Evolutionary conservation across 2,113 vertebrate genomes (phyloP).

Genomic region (Melanostigma gelatinosum): DNA sequence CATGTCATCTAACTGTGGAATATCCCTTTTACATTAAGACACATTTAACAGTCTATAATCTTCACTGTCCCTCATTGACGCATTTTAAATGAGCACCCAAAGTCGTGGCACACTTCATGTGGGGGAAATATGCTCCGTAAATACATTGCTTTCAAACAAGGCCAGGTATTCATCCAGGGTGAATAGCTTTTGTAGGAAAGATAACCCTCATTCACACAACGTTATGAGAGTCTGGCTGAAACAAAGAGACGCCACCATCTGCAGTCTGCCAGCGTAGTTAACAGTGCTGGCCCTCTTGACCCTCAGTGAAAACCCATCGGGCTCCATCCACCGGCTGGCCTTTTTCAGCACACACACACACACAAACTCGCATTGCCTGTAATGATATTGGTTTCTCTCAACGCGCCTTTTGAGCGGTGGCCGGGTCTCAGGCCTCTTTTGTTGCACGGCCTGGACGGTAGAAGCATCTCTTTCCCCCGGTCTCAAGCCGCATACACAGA

Average conservation of each 20-base stretch:
- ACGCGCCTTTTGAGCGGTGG: constrained; percentile 68
- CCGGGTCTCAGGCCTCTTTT: constrained; percentile 75
- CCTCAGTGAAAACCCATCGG: constrained; percentile 49
- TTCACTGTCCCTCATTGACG: background rate
- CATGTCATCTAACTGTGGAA: background rate
- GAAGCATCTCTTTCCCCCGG: constrained; percentile 69
- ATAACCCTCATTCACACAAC: constrained; percentile 36
- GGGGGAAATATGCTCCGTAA: constrained; percentile 24
- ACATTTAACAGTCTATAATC: background rate
- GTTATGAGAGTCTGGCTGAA: constrained; percentile 61
- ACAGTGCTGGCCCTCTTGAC: constrained; percentile 63
- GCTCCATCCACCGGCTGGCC: constrained; percentile 68
- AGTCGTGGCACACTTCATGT: background rate
- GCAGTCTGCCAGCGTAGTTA: constrained; percentile 57
- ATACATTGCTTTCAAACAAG: constrained; percentile 12
- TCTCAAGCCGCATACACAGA: constrained; percentile 40
- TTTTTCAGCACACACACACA: constrained; percentile 65
- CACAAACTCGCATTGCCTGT: constrained; percentile 63
- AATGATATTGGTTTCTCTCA: constrained; percentile 83
- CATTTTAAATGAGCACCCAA: background rate
- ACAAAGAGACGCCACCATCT: constrained; percentile 72
- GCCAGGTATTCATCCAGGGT: constrained; percentile 37
- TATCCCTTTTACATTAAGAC: background rate
- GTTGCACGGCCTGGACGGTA: constrained; percentile 63
- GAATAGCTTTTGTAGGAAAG: constrained; percentile 29